phyloP scores from a whole-genome alignment of 2,113 vertebrate genomes.

The Dipodomys stephensi region DNA sequence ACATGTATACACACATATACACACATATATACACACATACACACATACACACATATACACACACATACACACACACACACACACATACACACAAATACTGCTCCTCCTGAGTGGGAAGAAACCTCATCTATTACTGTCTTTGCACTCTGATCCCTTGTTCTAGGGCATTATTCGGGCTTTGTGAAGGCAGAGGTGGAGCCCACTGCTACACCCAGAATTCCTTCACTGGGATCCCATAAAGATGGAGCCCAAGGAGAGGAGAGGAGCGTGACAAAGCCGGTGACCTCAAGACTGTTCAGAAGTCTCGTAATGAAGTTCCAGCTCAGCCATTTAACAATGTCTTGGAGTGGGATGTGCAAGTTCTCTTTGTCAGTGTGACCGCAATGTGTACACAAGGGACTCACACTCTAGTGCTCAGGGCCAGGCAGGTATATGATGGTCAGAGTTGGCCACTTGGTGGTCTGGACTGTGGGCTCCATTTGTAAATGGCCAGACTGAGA shows the following conservation, averaged over 20 bases:
- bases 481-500: not conserved
- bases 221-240: not conserved
- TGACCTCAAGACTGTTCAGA: constrained; percentile 22
- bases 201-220: not conserved
- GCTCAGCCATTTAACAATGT: not conserved
- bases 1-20: too few relatives aligned
- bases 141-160: constrained; percentile 15
- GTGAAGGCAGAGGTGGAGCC: constrained; percentile 44
- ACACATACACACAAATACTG: too few relatives aligned
- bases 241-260: not conserved
- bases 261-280: not conserved
- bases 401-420: not conserved
- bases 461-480: not conserved
- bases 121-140: constrained; percentile 44
- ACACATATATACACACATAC: too few relatives aligned
- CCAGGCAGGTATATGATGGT: not conserved
- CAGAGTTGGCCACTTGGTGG: not conserved
- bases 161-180: constrained; percentile 69
- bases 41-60: too few relatives aligned
- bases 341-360: constrained; percentile 12
- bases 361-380: not conserved
- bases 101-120: constrained; percentile 1
- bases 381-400: not conserved
- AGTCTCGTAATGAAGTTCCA: not conserved
- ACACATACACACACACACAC: too few relatives aligned